Conservation (phyloP, 2,888 invertebrate species). For the Agonopterix alstromeriana region DNA sequence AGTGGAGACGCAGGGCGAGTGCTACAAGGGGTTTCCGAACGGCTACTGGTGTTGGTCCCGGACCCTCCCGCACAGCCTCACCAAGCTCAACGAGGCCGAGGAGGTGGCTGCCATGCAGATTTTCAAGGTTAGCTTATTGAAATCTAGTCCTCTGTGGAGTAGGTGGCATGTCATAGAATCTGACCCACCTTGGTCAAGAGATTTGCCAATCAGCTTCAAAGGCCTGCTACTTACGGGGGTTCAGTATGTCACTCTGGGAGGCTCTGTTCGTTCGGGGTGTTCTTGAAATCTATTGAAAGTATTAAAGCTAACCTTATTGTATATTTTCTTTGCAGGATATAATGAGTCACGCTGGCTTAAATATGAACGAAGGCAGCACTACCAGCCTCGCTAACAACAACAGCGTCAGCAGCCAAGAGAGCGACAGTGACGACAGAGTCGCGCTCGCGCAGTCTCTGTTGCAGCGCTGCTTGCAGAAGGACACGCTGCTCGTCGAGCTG, state of each 20-base stretch:
- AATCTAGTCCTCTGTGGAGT: too few relatives aligned
- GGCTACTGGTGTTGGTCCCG: conserved; percentile 94
- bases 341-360: conserved; percentile 91
- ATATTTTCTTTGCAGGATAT: conserved; percentile 66
- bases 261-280: too few relatives aligned
- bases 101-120: conserved; percentile 91
- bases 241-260: too few relatives aligned
- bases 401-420: conserved; percentile 49
- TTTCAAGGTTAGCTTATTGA: conserved; percentile 78
- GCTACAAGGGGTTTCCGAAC: conserved; percentile 90
- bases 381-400: conserved; percentile 62
- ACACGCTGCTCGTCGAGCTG: conserved; percentile 90
- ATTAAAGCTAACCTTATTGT: too few relatives aligned
- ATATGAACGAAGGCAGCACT: conserved; percentile 61
- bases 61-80: conserved; percentile 88
- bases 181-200: too few relatives aligned
- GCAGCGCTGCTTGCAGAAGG: conserved; percentile 94
- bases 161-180: too few relatives aligned
- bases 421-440: conserved; percentile 91
- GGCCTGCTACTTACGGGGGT: too few relatives aligned
- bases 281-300: too few relatives aligned
- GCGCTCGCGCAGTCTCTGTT: conserved; percentile 92
- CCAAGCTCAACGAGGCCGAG: conserved; percentile 89
- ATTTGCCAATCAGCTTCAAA: too few relatives aligned
- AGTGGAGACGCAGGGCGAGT: conserved; percentile 85